Evolutionary conservation across 2,888 invertebrate species (phyloP), one percentile per base, ranked within the genome.

Genomic region (Cephus pygmeus): DNA sequence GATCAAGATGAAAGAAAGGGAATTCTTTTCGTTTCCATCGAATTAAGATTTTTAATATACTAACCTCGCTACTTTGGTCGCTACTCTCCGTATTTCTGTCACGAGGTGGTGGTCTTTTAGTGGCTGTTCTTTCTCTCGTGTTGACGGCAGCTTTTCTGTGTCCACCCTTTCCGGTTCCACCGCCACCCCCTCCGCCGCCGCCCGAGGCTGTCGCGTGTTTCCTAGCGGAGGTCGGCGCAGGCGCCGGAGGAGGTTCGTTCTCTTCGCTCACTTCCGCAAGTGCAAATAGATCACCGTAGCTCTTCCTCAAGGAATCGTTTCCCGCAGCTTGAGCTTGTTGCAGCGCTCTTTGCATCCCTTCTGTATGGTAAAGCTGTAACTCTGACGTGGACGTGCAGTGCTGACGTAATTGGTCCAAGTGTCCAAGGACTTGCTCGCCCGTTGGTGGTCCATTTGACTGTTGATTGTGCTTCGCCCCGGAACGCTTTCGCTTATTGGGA

Each of bases 401-500:
- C 84, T 95, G 93, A 89, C 98, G 93, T 93, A 98, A 94, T 92
- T 97, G 96, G 91, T 99, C 98, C 88, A 99, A 94, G 92, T 99
- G 99, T 79, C 96, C 96, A 86, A 99, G 93, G 82, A 98, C 96
- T 92, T 96, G 95, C 92, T 97, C 97, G 75, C 97, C 95, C 85
- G 95, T 94, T 76, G 96, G 96, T 82, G 95, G 94, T 78, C 95
- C 95, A 82, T 95, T 94, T 69, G 94, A 93, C 79, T 93, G 93
- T 87, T 96, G 94, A 88, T 94, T 95, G 86, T 95, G 95, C 90
- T 95, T 96, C 30, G 89, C 89, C 3, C 94, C 94, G 23, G 95
- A 93, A 75, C 98, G 94, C 95, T 98, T 98, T 92, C 97, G 94
- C 91, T 98, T 98, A 89, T 97, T 97, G 11, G 98, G 98, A 82